These are phyloP conservation scores for Bufo bufo DNA, from an alignment of 2,113 vertebrate genomes.

Conservation along the genomic window DNA sequence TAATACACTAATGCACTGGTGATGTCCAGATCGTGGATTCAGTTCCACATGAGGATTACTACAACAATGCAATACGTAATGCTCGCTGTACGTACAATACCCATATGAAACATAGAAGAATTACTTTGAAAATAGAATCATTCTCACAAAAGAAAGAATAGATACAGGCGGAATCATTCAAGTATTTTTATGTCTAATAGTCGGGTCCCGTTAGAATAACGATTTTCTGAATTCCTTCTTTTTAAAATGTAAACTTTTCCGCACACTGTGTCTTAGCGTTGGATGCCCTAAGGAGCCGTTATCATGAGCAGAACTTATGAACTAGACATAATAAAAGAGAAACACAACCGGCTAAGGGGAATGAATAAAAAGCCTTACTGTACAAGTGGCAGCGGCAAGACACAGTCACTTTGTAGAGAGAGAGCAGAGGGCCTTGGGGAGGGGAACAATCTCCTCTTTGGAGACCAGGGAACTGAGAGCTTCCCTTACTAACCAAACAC, in stretches of 20 bases:
- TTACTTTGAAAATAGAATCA: background rate
- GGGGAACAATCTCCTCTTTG: conserved; percentile 7
- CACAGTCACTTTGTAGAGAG: conserved; percentile 28
- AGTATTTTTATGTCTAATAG: background rate
- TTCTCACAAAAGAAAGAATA: background rate
- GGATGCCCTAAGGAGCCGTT: conserved; percentile 27
- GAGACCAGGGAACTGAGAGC: background rate
- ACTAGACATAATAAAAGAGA: conserved; percentile 43
- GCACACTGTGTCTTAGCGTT: background rate
- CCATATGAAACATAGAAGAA: background rate
- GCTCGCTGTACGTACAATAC: background rate
- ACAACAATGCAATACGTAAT: background rate
- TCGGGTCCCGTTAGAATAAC: background rate
- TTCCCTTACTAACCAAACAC: conserved; percentile 53
- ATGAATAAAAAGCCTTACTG: conserved; percentile 35
- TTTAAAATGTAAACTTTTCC: background rate
- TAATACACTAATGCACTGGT: background rate
- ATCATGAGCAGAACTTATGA: conserved; percentile 30
- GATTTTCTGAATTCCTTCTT: conserved; percentile 16
- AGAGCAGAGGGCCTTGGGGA: background rate
- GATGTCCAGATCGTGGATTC: background rate
- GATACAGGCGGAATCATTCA: background rate
- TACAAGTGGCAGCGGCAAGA: conserved; percentile 15
- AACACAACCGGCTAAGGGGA: background rate
- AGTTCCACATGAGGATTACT: background rate